Evolutionary conservation across 1,140 invertebrate species (phyloP).

Genomic region (Diplogasteroides magnus): DNA sequence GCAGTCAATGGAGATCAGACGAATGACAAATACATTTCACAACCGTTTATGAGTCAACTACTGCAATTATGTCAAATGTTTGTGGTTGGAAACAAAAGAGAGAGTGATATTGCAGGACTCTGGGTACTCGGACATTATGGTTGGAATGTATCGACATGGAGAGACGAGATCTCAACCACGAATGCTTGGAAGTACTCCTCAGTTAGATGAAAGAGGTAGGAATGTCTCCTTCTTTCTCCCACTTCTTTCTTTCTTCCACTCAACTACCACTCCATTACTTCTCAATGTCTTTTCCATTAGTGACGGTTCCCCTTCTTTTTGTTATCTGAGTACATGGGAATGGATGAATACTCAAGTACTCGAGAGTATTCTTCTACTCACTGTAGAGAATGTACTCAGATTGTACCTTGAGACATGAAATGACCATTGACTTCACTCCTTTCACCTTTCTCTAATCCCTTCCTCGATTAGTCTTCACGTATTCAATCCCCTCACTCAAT

Average conservation of each 20-base stretch:
- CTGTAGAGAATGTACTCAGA: too few relatives aligned
- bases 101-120: slow-evolving; percentile 41
- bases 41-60: too few relatives aligned
- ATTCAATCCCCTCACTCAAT: slow-evolving; percentile 7
- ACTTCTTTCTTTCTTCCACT: neutral
- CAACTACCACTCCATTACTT: neutral
- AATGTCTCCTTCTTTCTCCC: neutral
- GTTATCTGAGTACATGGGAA: too few relatives aligned
- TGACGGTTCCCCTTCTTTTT: too few relatives aligned
- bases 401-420: too few relatives aligned
- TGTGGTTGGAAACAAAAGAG: neutral
- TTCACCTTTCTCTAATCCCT: neutral
- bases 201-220: slow-evolving; percentile 38
- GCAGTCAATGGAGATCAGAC: too few relatives aligned
- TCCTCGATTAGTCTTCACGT: neutral
- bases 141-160: slow-evolving; percentile 15
- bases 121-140: slow-evolving; percentile 44
- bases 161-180: slow-evolving; percentile 31
- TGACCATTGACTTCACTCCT: too few relatives aligned
- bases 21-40: too few relatives aligned
- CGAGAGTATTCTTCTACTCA: too few relatives aligned
- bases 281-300: too few relatives aligned
- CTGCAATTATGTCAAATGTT: too few relatives aligned
- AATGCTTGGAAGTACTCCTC: slow-evolving; percentile 48
- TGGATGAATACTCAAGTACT: too few relatives aligned